phyloP scores from a whole-genome alignment of 2,888 invertebrate species.

The Coenonympha glycerion region DNA sequence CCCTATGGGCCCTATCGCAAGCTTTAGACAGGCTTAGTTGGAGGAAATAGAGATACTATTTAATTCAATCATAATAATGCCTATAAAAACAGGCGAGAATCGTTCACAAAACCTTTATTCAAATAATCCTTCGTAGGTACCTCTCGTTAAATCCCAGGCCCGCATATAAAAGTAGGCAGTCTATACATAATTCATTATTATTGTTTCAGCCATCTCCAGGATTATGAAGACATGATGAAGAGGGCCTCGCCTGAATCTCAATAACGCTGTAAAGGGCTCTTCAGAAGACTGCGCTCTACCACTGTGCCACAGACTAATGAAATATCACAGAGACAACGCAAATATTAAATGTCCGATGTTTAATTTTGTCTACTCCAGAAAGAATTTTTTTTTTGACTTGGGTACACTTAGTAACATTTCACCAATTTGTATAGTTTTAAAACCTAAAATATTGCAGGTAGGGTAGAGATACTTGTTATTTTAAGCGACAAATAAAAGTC shows the following conservation, averaged over 20 bases:
- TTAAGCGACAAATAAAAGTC: no score
- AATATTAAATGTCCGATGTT: background rate
- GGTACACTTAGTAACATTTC: no score
- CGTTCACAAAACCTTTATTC: background rate
- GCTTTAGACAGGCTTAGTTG: no score
- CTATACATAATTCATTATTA: conserved; percentile 33
- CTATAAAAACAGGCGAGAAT: background rate
- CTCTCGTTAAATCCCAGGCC: conserved; percentile 4
- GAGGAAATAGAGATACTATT: no score
- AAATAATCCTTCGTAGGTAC: background rate
- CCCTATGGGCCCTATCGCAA: no score
- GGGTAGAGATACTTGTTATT: no score
- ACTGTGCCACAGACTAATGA: conserved; percentile 35
- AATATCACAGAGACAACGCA: conserved; percentile 29
- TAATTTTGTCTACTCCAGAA: no score
- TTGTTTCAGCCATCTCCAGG: conserved; percentile 31
- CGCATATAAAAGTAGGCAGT: conserved; percentile 11
- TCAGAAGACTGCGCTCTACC: conserved; percentile 45
- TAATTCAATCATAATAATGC: background rate
- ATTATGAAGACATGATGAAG: conserved; percentile 58
- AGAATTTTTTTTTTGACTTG: no score
- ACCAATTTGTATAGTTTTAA: no score
- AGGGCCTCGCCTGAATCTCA: conserved; percentile 62
- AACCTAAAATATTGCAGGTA: no score
- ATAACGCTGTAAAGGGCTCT: conserved; percentile 64